Evolutionary conservation across 2,888 invertebrate species (phyloP).

Genomic region (Diabrotica balteata): DNA sequence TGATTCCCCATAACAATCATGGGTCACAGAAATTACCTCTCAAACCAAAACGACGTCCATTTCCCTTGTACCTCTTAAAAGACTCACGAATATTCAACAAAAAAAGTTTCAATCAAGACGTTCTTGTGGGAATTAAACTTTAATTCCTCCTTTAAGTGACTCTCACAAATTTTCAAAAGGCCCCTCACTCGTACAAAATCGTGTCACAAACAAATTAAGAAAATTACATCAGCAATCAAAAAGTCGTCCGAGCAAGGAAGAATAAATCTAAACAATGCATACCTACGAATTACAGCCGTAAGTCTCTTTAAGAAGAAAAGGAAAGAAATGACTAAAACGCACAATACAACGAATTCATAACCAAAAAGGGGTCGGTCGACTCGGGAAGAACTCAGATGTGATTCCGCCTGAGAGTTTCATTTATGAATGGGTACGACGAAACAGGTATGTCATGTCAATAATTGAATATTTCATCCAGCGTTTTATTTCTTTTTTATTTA

Average conservation of each 20-base stretch:
- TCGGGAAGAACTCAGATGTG: conserved; percentile 3
- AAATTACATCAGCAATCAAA: neutral
- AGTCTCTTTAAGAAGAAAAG: conserved; percentile 2
- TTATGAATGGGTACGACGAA: neutral
- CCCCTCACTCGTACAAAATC: neutral
- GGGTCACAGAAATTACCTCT: too few relatives aligned
- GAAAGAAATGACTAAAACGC: conserved; percentile 3
- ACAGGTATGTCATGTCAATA: too few relatives aligned
- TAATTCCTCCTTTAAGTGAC: neutral
- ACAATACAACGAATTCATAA: conserved; percentile 9
- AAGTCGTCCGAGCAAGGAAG: neutral
- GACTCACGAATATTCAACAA: too few relatives aligned
- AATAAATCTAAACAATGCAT: conserved; percentile 16
- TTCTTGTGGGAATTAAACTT: neutral
- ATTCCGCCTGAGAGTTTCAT: neutral
- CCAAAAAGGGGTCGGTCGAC: conserved; percentile 13
- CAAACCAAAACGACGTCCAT: too few relatives aligned
- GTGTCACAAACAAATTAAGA: conserved; percentile 1
- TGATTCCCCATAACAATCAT: too few relatives aligned
- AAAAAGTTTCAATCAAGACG: neutral
- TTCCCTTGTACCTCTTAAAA: too few relatives aligned
- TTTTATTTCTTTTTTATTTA: too few relatives aligned
- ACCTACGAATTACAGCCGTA: conserved; percentile 9
- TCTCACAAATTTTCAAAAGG: conserved; percentile 1
- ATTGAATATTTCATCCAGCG: too few relatives aligned